phyloP scores from a whole-genome alignment of 2,113 vertebrate species.

The Sardina pilchardus region DNA sequence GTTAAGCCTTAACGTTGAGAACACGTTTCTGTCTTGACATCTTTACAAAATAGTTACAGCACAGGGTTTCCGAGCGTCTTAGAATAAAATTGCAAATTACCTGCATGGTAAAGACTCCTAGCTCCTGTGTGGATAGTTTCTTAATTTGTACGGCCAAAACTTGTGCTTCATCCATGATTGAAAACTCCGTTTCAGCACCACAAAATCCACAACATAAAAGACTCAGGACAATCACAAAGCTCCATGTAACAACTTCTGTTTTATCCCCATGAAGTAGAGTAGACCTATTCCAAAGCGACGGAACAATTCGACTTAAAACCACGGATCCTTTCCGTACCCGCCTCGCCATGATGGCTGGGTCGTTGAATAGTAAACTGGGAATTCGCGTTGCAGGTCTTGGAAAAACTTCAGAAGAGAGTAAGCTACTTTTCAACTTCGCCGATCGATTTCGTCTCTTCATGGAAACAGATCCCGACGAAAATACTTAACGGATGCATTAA shows the following conservation, averaged over 20 bases:
- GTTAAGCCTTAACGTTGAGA: background rate
- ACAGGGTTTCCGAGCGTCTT: background rate
- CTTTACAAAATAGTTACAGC: background rate
- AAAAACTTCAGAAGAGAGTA: slow-evolving; percentile 61
- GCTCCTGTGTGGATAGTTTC: slow-evolving; percentile 88
- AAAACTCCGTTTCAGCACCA: slow-evolving; percentile 83
- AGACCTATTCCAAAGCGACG: slow-evolving; percentile 53
- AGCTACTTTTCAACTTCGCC: slow-evolving; percentile 71
- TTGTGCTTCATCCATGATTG: slow-evolving; percentile 91
- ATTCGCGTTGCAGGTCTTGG: slow-evolving; percentile 43
- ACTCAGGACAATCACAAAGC: slow-evolving; percentile 59
- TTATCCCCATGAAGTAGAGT: slow-evolving; percentile 34
- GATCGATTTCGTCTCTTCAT: slow-evolving; percentile 42
- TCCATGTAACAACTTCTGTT: slow-evolving; percentile 53
- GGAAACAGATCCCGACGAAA: slow-evolving; percentile 41
- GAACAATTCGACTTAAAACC: slow-evolving; percentile 42
- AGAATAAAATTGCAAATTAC: slow-evolving; percentile 62
- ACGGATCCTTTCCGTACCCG: slow-evolving; percentile 48
- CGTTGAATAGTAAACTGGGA: slow-evolving; percentile 43
- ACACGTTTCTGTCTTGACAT: background rate
- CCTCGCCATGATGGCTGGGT: slow-evolving; percentile 73
- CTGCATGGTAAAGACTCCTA: slow-evolving; percentile 94
- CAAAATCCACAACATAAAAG: slow-evolving; percentile 73
- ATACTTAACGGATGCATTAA: slow-evolving; percentile 37
- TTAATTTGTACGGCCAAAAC: slow-evolving; percentile 90